Conservation (phyloP, 2,888 invertebrate genomes). For the Ypsolopha sequella region DNA sequence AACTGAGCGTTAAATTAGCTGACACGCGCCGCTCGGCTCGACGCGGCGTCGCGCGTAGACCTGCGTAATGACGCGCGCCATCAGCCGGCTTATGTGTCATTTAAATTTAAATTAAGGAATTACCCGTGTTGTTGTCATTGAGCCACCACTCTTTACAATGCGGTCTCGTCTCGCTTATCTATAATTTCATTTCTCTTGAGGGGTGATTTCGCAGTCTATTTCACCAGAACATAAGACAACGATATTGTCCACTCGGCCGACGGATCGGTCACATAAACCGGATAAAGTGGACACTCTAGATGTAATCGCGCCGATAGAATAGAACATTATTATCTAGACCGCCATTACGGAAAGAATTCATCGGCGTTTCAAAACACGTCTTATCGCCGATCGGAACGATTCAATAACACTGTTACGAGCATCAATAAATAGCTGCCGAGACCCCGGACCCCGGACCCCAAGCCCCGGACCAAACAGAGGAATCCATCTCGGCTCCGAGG, state of each 20-base stretch:
- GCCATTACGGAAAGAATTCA: not conserved
- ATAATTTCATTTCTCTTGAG: slow-evolving; percentile 9
- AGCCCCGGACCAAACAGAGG: not conserved
- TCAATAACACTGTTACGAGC: slow-evolving; percentile 17
- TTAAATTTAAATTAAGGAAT: slow-evolving; percentile 70
- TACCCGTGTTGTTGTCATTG: slow-evolving; percentile 28
- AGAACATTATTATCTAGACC: not conserved
- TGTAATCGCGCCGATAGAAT: not conserved
- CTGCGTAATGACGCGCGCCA: slow-evolving; percentile 31
- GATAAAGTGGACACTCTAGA: not conserved
- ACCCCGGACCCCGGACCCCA: too few species aligned
- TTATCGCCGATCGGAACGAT: slow-evolving; percentile 5
- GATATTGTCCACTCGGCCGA: not conserved
- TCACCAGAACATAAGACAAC: not conserved
- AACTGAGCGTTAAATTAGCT: slow-evolving; percentile 5
- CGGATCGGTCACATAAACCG: not conserved
- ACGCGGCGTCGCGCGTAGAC: slow-evolving; percentile 8
- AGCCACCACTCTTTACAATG: slow-evolving; percentile 22
- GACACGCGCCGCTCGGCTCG: not conserved
- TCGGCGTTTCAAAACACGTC: not conserved
- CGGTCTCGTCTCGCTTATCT: slow-evolving; percentile 6
- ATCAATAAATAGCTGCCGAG: slow-evolving; percentile 16
- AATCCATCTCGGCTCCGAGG: slow-evolving; percentile 16
- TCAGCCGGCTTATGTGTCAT: slow-evolving; percentile 52
- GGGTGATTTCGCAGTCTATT: slow-evolving; percentile 2